These are phyloP conservation scores for Hydrochoerus hydrochaeris DNA, from an alignment of 2,113 vertebrate species.

Conservation along the genomic window DNA sequence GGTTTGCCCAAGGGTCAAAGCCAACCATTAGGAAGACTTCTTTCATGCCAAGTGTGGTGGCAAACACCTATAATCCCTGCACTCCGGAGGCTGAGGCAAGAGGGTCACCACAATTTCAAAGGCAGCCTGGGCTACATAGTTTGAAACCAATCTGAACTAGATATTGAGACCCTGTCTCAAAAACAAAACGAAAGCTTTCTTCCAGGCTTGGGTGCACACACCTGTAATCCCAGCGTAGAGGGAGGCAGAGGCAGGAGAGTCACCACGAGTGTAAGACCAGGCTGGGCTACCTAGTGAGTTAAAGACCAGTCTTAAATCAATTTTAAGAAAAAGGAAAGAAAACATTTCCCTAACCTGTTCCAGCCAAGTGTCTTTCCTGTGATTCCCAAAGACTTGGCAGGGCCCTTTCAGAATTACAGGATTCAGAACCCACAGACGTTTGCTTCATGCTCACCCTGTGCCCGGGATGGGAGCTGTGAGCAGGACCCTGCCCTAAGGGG, in stretches of 20 bases:
- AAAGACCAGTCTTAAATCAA: background rate
- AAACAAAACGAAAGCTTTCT: background rate
- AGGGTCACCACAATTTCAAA: background rate
- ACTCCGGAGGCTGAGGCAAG: background rate
- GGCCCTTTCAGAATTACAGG: no score
- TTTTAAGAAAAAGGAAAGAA: background rate
- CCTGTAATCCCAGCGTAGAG: background rate
- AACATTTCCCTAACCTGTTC: background rate
- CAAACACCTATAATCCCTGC: background rate
- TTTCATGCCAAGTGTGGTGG: background rate
- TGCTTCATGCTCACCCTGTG: background rate
- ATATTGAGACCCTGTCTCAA: background rate
- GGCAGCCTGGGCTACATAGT: background rate
- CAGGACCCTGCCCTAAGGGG: background rate
- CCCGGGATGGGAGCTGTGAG: background rate
- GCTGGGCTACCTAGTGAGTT: background rate
- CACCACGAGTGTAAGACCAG: background rate
- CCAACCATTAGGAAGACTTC: background rate
- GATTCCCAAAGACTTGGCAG: background rate
- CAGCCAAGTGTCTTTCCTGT: background rate
- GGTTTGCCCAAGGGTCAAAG: background rate
- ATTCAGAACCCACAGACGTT: background rate
- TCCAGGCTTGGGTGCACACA: background rate
- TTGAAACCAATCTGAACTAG: background rate
- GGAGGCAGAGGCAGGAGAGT: background rate